Base-by-base conservation (phyloP, 2,888 invertebrate genomes). In the Fragum whitleyi region DNA sequence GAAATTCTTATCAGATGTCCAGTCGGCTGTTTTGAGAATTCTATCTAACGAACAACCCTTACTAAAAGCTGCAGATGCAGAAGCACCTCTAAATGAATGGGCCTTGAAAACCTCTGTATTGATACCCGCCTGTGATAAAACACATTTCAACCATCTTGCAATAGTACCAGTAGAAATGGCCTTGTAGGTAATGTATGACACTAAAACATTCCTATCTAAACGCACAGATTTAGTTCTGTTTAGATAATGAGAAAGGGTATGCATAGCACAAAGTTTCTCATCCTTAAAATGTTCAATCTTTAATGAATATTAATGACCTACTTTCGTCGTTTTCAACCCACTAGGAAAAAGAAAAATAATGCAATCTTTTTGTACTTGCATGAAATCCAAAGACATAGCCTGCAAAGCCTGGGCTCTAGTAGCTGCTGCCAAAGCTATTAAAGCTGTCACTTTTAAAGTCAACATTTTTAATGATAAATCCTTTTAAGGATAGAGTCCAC, bases 221-320 rank as follows among this genome's bases (percentile, higher is more conserved):
- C 78, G 42, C 19, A 74, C 1, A 0, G 6, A 11, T 11, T 55
- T 55, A 11, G 78, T 81, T 1, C 14, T 23, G 1, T 79, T 29
- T 53, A 78, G n/a, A 65, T 82, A 82, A 26, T 32, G 19, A 19
- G 67, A 11, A 6, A 82, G 36, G 19, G 78, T 73, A 79, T 82
- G 82, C 67, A 78, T 69, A 61, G 67, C 75, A 75, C 82, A 82
- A 53, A 78, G n/a, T n/a, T n/a, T n/a, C n/a, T n/a, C n/a, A n/a
- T n/a, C n/a, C n/a, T n/a, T n/a, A n/a, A n/a, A n/a, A 69, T 82
- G 82, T 70, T 73, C 47, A 7, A 82, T 9, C 21, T 57, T 67
- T 9, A 81, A 51, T 0, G 67, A 23, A 74, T 51, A 81, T 3
- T 42, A 26, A 39, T 74, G 42, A 26, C 74, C 68, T 36, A 7